phyloP scores from a whole-genome alignment of 2,888 invertebrate genomes.

The Vannuccia rotundouncinata region DNA sequence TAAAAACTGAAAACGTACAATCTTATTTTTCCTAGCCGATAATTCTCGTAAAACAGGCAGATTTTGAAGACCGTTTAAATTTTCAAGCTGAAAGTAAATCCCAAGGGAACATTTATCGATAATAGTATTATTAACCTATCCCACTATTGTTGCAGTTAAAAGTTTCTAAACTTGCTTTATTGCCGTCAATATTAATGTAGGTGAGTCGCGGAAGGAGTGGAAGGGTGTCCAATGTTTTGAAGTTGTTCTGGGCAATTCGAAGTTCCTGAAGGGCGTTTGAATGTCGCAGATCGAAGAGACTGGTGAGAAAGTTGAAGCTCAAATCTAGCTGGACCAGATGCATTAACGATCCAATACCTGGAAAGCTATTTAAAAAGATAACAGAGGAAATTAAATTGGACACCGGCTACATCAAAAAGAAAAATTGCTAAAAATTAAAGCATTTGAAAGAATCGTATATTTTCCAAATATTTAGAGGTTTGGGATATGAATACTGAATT shows the following conservation, averaged over 20 bases:
- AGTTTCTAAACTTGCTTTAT: neutral
- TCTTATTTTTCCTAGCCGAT: slow-evolving; percentile 47
- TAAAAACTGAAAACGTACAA: slow-evolving; percentile 46
- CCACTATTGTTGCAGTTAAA: slow-evolving; percentile 40
- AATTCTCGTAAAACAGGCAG: slow-evolving; percentile 47
- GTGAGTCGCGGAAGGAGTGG: slow-evolving; percentile 8
- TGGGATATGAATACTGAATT: slow-evolving; percentile 20
- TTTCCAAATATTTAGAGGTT: neutral
- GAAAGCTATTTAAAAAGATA: slow-evolving; percentile 42
- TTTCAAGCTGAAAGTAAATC: slow-evolving; percentile 43
- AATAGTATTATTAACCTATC: too few species aligned
- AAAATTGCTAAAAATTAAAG: neutral
- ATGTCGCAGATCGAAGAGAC: slow-evolving; percentile 46
- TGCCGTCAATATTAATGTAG: slow-evolving; percentile 20
- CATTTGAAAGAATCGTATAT: neutral
- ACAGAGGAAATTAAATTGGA: neutral
- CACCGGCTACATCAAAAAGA: slow-evolving; percentile 37
- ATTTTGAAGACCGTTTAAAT: slow-evolving; percentile 48
- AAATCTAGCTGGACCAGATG: slow-evolving; percentile 46
- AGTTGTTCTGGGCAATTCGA: slow-evolving; percentile 48
- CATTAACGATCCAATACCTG: slow-evolving; percentile 46
- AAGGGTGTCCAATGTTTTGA: slow-evolving; percentile 41
- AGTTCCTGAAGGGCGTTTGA: slow-evolving; percentile 45
- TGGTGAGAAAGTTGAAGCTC: slow-evolving; percentile 47
- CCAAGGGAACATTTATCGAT: too few species aligned